Percentiles rank a stretch among this genome's conserved stretches.
Conservation (phyloP, 1,140 invertebrate genomes). For the Liolophura sinensis region DNA sequence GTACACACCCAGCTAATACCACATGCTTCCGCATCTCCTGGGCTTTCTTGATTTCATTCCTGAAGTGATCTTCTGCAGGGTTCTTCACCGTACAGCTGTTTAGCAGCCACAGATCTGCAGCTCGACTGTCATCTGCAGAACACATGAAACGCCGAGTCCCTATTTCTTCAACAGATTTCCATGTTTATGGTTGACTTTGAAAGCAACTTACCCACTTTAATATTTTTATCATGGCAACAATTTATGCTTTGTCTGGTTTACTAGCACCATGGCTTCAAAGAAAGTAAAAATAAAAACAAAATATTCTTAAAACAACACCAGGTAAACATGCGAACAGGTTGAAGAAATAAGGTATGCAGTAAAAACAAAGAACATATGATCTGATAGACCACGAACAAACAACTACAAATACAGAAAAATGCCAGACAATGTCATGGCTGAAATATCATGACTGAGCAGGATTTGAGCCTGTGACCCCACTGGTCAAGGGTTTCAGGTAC, state of each 20-base stretch:
- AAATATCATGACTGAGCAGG: conserved; percentile 8
- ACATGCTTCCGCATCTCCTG: conserved; percentile 78
- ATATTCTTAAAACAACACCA: no score
- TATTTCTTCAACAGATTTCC: no score
- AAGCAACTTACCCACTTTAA: no score
- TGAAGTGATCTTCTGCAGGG: conserved; percentile 94
- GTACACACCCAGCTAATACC: conserved; percentile 95
- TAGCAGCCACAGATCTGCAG: conserved; percentile 91
- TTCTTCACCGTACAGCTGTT: conserved; percentile 98
- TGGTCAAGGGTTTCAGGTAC: neutral
- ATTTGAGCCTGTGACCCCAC: neutral
- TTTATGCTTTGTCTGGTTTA: no score
- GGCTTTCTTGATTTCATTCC: conserved; percentile 86
- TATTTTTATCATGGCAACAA: no score
- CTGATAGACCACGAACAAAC: neutral
- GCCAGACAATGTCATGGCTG: conserved; percentile 28
- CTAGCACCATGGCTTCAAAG: no score
- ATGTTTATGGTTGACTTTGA: no score
- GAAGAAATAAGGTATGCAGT: no score
- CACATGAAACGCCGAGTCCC: conserved; percentile 3
- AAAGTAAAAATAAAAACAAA: no score
- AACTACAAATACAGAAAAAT: conserved; percentile 12
- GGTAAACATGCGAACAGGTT: no score
- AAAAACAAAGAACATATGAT: no score
- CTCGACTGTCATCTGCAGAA: conserved; percentile 70